Base-by-base conservation (phyloP, 1,140 invertebrate species). In the Phymorhynchus buccinoides region DNA sequence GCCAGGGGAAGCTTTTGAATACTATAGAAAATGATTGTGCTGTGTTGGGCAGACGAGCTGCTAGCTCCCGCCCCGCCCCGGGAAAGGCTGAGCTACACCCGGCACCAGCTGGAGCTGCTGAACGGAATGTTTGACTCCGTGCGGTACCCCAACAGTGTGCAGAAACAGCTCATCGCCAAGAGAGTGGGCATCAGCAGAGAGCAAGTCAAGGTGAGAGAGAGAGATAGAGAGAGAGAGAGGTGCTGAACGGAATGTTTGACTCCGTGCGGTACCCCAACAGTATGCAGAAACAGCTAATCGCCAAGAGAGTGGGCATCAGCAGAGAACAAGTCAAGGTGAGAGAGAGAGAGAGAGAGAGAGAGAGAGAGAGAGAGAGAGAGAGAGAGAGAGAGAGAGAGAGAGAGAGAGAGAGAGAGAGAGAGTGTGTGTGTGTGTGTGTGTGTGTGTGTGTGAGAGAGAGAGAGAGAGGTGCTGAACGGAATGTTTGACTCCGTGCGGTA, bases 291-390 rank as follows among this genome's bases (percentile, higher is more conserved):
- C 90, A 91, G 35, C 88, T 93, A 35, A 92, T 93, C 62, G 92
- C 92, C 27, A 92, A 92, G 85, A 85, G 91, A 3, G 90, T 93
- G 1, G 93, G 93, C 7, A 93, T 93, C 44, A 92, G 90, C 16
- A 87, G 92, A 30, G 91, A 93, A 71, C 93, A 93, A 81, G 92
- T 93, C n/a, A 93, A 93, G 89, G 92, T 93, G 84, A 86, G 84
- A 77, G 52, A 14, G 80, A 37, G 1, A 41, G n/a, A n/a, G n/a
- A n/a, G n/a, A n/a, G n/a, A 30, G 62, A 42, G n/a, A n/a, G n/a
- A n/a, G n/a, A n/a, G n/a, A n/a, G n/a, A n/a, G n/a, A n/a, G n/a
- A n/a, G n/a, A n/a, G n/a, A n/a, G n/a, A n/a, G n/a, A n/a, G n/a
- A n/a, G n/a, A n/a, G n/a, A n/a, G n/a, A n/a, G n/a, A n/a, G n/a